Base-by-base conservation (phyloP, 2,797 vertebrate genomes). In the Miichthys miiuy region DNA sequence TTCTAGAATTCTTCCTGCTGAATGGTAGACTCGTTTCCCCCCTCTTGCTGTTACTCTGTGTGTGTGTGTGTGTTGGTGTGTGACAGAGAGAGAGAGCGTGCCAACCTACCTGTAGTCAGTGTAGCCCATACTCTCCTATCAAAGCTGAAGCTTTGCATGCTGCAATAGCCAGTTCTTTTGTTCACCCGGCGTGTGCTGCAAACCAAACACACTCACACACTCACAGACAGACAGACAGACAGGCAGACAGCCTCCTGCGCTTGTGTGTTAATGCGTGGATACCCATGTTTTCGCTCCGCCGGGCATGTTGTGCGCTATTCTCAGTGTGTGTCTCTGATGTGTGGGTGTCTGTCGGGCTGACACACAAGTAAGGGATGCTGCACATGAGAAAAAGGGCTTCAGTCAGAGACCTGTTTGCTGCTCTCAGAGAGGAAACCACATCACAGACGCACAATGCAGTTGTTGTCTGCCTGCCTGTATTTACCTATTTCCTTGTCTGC, bases 131-230 rank as follows among this genome's bases (percentile, higher is more conserved):
- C 60, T 79, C 63, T 71, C 68, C 42, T 5, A 41, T 70, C 68
- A 68, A 44, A 83, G 47, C 76, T 67, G 38, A 52, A 73, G 57
- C 69, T 42, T 10, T 64, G 44, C 58, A 69, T 72, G 54, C 85
- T 86, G 87, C 85, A 78, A 61, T 58, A 78, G 51, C 60, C 83
- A 30, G 46, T 77, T 88, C 86, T 91, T 90, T 93, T 92, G 90
- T 93, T 90, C 84, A 75, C 66, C 68, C 30, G 9, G 48, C 73
- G 58, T 83, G 56, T 73, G 83, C 71, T 84, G 68, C 76, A 84
- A 84, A 76, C 44, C 64, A 75, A 72, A 60, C 21, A 61, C 47
- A 56, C 67, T 30, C 44, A 54, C 42, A 51, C 18, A 50, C 42
- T 18, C 34, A 56, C 23, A 56, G 23, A 52, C 51, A 63, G 13